phyloP scores from a whole-genome alignment of 2,888 invertebrate species.

The Himalopsyche anomala region DNA sequence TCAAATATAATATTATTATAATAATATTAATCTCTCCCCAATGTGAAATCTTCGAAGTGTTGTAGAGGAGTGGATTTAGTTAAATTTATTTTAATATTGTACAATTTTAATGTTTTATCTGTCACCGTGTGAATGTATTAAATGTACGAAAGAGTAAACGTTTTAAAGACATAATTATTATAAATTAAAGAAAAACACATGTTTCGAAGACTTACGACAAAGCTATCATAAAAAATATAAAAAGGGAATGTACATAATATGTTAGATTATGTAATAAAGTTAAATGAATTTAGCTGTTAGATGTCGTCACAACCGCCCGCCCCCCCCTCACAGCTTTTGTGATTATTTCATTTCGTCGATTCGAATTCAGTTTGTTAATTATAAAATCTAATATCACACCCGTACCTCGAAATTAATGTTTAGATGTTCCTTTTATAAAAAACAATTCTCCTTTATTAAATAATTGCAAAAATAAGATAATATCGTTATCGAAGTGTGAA shows the following conservation, averaged over 20 bases:
- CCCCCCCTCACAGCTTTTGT: not conserved
- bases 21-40: slow-evolving; percentile 9
- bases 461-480: no score
- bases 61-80: slow-evolving; percentile 40
- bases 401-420: not conserved
- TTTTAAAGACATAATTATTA: slow-evolving; percentile 48
- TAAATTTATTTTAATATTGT: slow-evolving; percentile 53
- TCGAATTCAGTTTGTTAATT: not conserved
- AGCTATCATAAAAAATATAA: slow-evolving; percentile 53
- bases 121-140: slow-evolving; percentile 43
- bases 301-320: not conserved
- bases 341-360: not conserved
- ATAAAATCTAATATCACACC: not conserved
- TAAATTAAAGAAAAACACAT: slow-evolving; percentile 45
- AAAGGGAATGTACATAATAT: slow-evolving; percentile 54
- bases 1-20: not conserved
- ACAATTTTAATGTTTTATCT: slow-evolving; percentile 47
- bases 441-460: not conserved
- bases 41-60: slow-evolving; percentile 15
- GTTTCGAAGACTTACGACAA: slow-evolving; percentile 59
- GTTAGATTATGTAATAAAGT: slow-evolving; percentile 10
- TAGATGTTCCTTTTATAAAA: slow-evolving; percentile 8
- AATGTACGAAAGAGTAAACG: slow-evolving; percentile 45
- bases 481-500: not conserved
- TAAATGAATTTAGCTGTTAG: slow-evolving; percentile 51